These are phyloP conservation scores for Eidolon helvum DNA, from an alignment of 2,113 vertebrate species.

Conservation along the genomic window DNA sequence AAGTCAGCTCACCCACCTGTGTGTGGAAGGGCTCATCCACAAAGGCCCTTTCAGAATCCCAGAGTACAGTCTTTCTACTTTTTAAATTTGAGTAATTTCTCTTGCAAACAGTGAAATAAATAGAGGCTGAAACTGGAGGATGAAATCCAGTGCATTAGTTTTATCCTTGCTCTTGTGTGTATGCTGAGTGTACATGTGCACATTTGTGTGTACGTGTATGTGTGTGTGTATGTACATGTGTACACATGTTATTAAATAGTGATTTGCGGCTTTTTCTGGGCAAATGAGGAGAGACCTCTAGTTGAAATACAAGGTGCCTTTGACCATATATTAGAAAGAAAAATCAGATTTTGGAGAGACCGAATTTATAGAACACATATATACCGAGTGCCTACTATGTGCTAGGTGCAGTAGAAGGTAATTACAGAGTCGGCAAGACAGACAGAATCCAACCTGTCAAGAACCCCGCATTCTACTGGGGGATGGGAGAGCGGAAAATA, in stretches of 20 bases:
- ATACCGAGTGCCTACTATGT: neutral
- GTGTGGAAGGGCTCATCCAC: neutral
- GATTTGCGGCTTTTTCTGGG: neutral
- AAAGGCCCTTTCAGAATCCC: neutral
- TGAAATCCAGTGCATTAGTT: neutral
- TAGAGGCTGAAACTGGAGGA: neutral
- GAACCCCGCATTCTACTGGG: neutral
- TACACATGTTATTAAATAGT: neutral
- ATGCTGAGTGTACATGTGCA: neutral
- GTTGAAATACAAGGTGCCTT: neutral
- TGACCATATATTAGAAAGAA: neutral
- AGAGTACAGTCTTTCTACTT: neutral
- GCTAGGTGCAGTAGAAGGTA: neutral
- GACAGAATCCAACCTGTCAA: neutral
- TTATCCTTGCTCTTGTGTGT: neutral
- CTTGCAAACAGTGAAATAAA: neutral
- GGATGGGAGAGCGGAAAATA: neutral
- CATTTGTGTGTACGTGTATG: rapidly evolving
- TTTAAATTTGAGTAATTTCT: neutral
- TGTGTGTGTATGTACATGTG: rapidly evolving
- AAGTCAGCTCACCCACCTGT: neutral
- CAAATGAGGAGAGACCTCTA: neutral
- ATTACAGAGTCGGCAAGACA: neutral
- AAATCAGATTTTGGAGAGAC: neutral
- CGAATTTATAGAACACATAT: neutral